A percentile compares a stretch with the other conserved stretches of the same genome.
Evolutionary conservation across 2,888 invertebrate species (phyloP).

Genomic region (Maniola hyperantus): DNA sequence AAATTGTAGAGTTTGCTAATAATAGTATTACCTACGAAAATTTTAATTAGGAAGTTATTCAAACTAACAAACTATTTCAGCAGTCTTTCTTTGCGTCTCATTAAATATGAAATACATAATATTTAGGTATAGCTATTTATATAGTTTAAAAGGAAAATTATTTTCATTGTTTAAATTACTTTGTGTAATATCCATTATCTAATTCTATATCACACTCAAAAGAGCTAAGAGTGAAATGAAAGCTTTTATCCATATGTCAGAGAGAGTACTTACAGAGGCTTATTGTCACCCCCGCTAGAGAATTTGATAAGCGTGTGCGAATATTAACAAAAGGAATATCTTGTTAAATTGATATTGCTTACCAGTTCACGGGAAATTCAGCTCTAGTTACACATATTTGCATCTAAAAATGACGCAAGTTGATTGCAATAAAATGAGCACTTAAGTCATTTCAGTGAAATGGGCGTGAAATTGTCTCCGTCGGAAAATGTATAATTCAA

Average conservation of each 20-base stretch:
- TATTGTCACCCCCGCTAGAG: conserved; percentile 83
- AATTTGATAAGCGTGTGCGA: conserved; percentile 84
- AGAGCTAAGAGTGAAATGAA: conserved; percentile 81
- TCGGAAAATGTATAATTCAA: conserved; percentile 82
- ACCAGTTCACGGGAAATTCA: conserved; percentile 55
- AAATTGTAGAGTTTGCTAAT: neutral
- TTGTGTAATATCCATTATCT: conserved; percentile 40
- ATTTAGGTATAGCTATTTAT: neutral
- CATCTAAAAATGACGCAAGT: conserved; percentile 52
- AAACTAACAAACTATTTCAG: neutral
- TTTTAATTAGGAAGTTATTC: conserved; percentile 11
- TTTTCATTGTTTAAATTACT: neutral
- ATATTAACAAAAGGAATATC: conserved; percentile 84
- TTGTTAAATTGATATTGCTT: conserved; percentile 81
- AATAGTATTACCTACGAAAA: conserved; percentile 1
- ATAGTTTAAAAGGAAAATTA: neutral
- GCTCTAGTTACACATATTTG: conserved; percentile 47
- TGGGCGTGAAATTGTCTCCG: conserved; percentile 80
- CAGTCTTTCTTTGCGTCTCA: neutral
- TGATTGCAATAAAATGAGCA: conserved; percentile 49
- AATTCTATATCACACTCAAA: conserved; percentile 66
- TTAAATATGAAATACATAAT: neutral
- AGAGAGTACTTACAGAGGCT: conserved; percentile 82
- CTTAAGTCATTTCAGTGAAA: conserved; percentile 64
- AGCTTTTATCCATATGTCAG: conserved; percentile 83